Conservation (phyloP, 2,888 invertebrate genomes). For the Phalera bucephala region DNA sequence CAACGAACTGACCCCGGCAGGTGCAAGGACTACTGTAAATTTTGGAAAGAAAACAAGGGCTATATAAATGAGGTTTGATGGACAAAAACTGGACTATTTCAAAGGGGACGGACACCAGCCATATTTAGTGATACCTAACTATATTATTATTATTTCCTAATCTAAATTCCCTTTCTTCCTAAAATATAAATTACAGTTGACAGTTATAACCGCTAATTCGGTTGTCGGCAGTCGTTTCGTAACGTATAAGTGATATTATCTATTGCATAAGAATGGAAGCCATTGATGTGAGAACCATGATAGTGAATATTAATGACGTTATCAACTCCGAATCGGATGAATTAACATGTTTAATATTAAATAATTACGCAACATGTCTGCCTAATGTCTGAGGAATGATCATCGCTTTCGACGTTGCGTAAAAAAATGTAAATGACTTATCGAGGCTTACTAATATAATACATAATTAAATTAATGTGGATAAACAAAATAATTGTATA, state of each 20-base stretch:
- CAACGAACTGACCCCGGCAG: too few species aligned
- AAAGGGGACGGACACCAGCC: too few species aligned
- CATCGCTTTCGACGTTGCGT: conserved; percentile 39
- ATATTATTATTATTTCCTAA: too few species aligned
- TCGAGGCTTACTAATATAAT: too few species aligned
- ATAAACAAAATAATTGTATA: too few species aligned
- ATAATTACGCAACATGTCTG: conserved; percentile 34
- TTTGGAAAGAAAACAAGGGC: too few species aligned
- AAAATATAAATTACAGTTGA: conserved; percentile 2
- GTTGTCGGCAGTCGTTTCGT: conserved; percentile 17
- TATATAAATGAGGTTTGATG: too few species aligned
- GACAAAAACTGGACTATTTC: too few species aligned
- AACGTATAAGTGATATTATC: too few species aligned
- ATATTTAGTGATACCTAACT: too few species aligned
- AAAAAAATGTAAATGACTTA: conserved; percentile 23
- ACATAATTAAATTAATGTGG: too few species aligned
- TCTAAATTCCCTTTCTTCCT: not conserved
- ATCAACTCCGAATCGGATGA: conserved; percentile 38
- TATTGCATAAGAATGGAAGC: conserved; percentile 38
- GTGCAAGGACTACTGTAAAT: too few species aligned
- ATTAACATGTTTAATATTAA: conserved; percentile 45
- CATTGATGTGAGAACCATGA: conserved; percentile 32
- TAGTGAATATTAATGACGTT: conserved; percentile 44
- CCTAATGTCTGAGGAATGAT: conserved; percentile 10
- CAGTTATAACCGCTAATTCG: conserved; percentile 20